Evolutionary conservation across 2,888 invertebrate species (phyloP), one percentile per base, ranked within the genome.

Genomic region (Autographa gamma): DNA sequence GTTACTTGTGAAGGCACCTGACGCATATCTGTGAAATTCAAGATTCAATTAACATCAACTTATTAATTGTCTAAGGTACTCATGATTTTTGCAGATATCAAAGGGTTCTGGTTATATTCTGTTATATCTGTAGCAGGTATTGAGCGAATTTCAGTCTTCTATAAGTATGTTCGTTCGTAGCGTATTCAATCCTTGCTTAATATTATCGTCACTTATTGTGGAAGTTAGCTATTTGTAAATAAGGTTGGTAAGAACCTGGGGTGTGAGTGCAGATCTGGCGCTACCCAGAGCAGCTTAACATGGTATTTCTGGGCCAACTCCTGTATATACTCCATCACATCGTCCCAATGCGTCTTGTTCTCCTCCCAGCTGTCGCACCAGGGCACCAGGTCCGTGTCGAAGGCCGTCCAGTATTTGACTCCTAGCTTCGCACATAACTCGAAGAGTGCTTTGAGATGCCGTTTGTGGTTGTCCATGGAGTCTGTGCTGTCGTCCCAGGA

Each of bases 381-480:
- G 0, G 97, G 97, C 0, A 97, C 93, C 48, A 97, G 89, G 83
- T 97, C 97, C 0, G 96, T 91, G 85, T 97, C 97, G 78, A 96
- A 96, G 31, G 97, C 97, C 0, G 96, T 96, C 96, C 97, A 97
- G 88, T 96, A 96, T 78, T 96, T 96, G 14, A 97, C 86, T 79
- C 97, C 97, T 0, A 97, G 93, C 84, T 97, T 97, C 5, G 89
- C 82, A 88, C 97, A 97, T 73, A 97, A 95, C 76, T 97, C 97
- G 89, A 97, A 97, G 2, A 96, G 95, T 0, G 96, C 97, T 73
- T 96, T 93, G 59, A 97, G 87, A 63, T 96, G 93, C 4, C 96
- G 93, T 76, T 97, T 97, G 84, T 96, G 95, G 86, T 96, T 96
- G 16, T 96, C 97, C 74, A 96, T 73, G 0, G 95, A 89, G 80